Base-by-base conservation (phyloP, 2,888 invertebrate species). In the Brachynemurus nebulosus region DNA sequence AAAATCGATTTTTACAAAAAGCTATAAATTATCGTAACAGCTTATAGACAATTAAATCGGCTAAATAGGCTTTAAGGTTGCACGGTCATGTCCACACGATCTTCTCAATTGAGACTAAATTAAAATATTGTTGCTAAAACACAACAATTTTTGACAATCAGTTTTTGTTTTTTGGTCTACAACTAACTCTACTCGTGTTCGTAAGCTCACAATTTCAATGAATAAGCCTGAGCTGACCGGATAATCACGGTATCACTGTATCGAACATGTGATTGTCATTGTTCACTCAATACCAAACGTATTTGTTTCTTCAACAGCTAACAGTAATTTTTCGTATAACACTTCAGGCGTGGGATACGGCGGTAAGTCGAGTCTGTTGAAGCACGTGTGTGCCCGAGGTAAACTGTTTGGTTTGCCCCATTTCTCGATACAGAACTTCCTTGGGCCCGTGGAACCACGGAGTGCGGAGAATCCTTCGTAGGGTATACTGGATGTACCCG, bases 391-490 rank as follows among this genome's bases (percentile, higher is more conserved):
- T 1, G 96, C 95, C 52, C 93, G 77, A 18, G 93, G 95, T 55
- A 95, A 72, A 55, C 91, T 90, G 62, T 91, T 89, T 23, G 88
- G 84, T 61, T 90, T 86, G 49, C 95, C 95, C 93, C 93, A 95
- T 62, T 93, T 92, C 65, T 96, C 95, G 55, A 95, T 86, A 68
- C 93, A 95, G 70, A 95, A 96, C 55, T 92, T 85, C 12, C 95
- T 74, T 30, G 93, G 93, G 1, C 96, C 96, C 36, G 92, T 93
- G 6, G 91, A 92, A 44, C 97, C 97, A 34, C 96, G 74, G 45
- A 97, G 68, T 2, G 95, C 95, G 0, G 91, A 74, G 68, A 97
- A 97, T 2, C 97, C 97, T 64, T 97, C 96, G 64, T 92, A 96
- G 0, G 97, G 97, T 57, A 97, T 90, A 56, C 92, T 93, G 0